These are phyloP conservation scores for Quiscalus mexicanus DNA, from an alignment of 2,113 vertebrate species.

Conservation along the genomic window DNA sequence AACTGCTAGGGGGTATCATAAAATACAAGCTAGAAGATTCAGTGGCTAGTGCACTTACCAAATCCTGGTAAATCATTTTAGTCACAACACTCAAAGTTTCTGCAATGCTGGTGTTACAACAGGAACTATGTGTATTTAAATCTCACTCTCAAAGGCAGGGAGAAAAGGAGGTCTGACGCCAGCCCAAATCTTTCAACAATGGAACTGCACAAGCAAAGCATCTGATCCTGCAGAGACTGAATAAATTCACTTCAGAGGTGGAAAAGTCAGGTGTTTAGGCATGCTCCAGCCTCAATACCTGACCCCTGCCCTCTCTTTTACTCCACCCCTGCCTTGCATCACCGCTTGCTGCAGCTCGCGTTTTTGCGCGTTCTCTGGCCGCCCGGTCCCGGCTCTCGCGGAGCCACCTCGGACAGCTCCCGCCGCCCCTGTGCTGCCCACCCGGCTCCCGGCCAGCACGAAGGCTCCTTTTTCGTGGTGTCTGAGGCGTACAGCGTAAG, in stretches of 20 bases:
- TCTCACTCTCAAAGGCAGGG: fast-evolving
- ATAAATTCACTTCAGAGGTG: not conserved
- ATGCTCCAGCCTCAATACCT: not conserved
- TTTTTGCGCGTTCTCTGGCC: fast-evolving
- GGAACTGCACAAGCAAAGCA: not conserved
- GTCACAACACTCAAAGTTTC: not conserved
- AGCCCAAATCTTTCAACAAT: not conserved
- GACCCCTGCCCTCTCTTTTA: too few relatives aligned
- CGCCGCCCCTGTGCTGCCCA: not conserved
- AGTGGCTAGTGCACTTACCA: not conserved
- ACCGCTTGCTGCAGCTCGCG: fast-evolving
- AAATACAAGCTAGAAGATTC: not conserved
- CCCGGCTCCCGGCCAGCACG: too few relatives aligned
- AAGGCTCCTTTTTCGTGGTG: fast-evolving
- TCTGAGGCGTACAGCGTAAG: fast-evolving
- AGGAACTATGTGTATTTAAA: not conserved
- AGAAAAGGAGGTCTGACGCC: not conserved
- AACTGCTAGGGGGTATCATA: not conserved
- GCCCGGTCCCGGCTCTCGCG: fast-evolving
- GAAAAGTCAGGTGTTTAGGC: not conserved
- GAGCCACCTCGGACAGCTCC: slow-evolving; percentile 53
- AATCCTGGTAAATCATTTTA: not conserved
- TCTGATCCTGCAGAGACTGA: not conserved
- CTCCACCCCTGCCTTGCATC: too few relatives aligned
- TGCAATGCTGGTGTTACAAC: not conserved